Evolutionary conservation across 1,140 invertebrate species (phyloP), one percentile per base, ranked within the genome.

Genomic region (Magallana angulata): DNA sequence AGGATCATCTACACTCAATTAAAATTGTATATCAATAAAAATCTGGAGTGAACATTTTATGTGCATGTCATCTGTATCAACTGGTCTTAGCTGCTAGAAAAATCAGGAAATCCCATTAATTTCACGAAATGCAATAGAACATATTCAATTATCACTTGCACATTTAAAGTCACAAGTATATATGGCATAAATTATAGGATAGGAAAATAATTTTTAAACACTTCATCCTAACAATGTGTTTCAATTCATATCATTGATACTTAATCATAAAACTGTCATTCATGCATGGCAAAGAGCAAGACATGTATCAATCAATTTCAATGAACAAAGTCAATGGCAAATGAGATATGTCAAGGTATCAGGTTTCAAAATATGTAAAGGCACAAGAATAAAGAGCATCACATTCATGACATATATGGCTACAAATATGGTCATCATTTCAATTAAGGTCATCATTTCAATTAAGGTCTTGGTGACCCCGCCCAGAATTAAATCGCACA

Each of bases 221-320:
- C 68, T 71, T 30, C 24, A 36, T 24, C 68, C 24, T 71, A 71
- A 8, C 36, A 71, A 68, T 11, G 36, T 62, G 18, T 71, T 18
- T 71, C 64, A 71, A 9, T 71, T 30, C 18, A 71, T 71, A 30
- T 11, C 7, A 71, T 71, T 71, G 7, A 36, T 30, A 30, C 8
- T 24, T 71, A 11, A 71, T 71, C 18, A 71, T 71, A 71, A 71
- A 12, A 62, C 60, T 71, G 36, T 30, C 68, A 71, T 71, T 71
- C 68, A 71, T 71, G 68, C 68, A 71, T 30, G 24, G 68, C 18
- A 30, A 71, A 4, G 68, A 71, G 68, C 24, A 71, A 71, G 36
- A 71, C 68, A 71, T 24, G 68, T 71, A 71, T 71, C 68, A 71
- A 71, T 71, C 68, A 71, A 71, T 71, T 71, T 71, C 68, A 71